Percentiles rank a stretch among this genome's conserved stretches.
phyloP scores from a whole-genome alignment of 1,140 invertebrate species.

The Drosophila albomicans region DNA sequence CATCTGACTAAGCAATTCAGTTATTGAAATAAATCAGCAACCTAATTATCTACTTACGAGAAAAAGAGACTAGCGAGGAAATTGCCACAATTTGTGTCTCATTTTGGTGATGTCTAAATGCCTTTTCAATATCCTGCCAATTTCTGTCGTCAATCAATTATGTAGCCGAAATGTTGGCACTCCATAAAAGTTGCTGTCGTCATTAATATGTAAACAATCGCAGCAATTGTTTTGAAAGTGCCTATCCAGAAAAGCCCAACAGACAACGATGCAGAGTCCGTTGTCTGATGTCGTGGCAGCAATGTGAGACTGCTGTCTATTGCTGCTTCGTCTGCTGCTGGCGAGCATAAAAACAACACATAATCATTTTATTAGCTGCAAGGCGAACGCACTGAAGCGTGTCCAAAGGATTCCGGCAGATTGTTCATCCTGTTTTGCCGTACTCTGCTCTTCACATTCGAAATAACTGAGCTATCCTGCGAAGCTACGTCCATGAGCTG shows the following conservation, averaged over 20 bases:
- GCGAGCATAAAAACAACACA: constrained; percentile 78
- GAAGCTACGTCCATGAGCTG: background rate
- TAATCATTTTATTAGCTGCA: constrained; percentile 81
- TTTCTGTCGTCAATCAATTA: constrained; percentile 57
- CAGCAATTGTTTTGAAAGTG: constrained; percentile 66
- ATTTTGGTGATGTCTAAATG: constrained; percentile 20
- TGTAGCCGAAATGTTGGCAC: constrained; percentile 58
- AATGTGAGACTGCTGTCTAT: constrained; percentile 1
- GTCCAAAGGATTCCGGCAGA: constrained; percentile 59
- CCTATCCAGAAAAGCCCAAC: constrained; percentile 13
- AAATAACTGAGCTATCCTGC: constrained; percentile 29
- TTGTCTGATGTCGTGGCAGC: constrained; percentile 18
- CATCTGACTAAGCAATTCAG: background rate
- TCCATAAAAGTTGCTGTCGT: constrained; percentile 74
- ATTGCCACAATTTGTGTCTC: constrained; percentile 30
- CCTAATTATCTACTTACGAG: background rate
- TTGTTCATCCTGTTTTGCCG: constrained; percentile 69
- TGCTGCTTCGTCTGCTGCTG: constrained; percentile 43
- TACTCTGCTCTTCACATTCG: background rate
- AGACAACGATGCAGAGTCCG: constrained; percentile 15
- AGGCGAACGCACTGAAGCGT: constrained; percentile 63
- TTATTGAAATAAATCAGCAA: background rate
- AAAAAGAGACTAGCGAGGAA: background rate
- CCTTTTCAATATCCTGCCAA: constrained; percentile 44
- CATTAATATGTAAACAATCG: constrained; percentile 81